Evolutionary conservation across 2,797 vertebrate species (phyloP), one percentile per base, ranked within the genome.

Genomic region (Gastrophryne carolinensis): DNA sequence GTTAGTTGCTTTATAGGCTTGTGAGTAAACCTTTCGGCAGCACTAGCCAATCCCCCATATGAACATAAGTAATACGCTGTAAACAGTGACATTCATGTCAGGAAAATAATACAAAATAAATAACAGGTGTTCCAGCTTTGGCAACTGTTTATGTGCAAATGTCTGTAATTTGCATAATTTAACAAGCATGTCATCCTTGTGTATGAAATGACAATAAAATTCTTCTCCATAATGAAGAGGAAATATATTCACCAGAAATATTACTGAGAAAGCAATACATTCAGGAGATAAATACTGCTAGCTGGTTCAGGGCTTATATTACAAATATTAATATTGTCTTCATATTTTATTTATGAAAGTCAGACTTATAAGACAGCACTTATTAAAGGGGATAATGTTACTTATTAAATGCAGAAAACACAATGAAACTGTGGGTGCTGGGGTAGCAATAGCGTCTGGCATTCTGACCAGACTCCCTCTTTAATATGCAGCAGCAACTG

Each of bases 161-260:
- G 10, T 30, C 32, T 60, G 41, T 23, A 3, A 49, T 61, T 49
- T 61, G 68, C 68, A 71, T 60, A 71, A 71, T 61, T 71, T 58
- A 71, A 71, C 60, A 37, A 71, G 39, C 47, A 49, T 41, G 13
- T 26, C 7, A n/a, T 37, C n/a, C 54, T 32, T 47, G 54, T 60
- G 54, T 71, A 60, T 61, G 52, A 24, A 56, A 69, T 54, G 26
- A 27, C 27, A 60, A 71, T 71, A 60, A 49, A 71, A 61, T 60
- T 61, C 19, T 49, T 71, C 54, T 61, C 34, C 52, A 19, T 57
- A 41, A 69, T 29, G 32, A 9, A 26, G 24, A 15, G 53, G 29
- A 68, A 15, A 50, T 32, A 10, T 34, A 21, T 19, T n/a, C n/a
- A n/a, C n/a, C n/a, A n/a, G n/a, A n/a, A 39, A 39, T 11, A 15